These are phyloP conservation scores for Drepanosiphum platanoidis DNA, from an alignment of 2,888 invertebrate genomes.

Conservation along the genomic window DNA sequence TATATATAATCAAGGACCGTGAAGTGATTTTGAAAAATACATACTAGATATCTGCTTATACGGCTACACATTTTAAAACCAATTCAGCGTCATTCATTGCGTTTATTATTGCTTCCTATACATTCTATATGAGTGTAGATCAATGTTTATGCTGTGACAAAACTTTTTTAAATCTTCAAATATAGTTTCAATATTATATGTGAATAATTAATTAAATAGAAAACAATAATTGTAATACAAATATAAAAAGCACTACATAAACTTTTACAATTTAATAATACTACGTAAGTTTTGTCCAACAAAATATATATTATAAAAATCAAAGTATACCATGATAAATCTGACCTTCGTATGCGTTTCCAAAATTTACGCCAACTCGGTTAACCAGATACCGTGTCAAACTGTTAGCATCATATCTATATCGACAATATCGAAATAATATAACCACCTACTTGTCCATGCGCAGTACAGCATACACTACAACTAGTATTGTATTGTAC, in stretches of 20 bases:
- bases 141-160: neutral
- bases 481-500: neutral
- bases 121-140: neutral
- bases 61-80: too few relatives aligned
- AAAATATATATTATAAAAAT: neutral
- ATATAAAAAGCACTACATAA: too few relatives aligned
- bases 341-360: constrained; percentile 15
- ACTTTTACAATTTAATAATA: too few relatives aligned
- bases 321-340: neutral
- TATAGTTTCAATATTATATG: too few relatives aligned
- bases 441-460: constrained; percentile 23
- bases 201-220: too few relatives aligned
- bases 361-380: constrained; percentile 33
- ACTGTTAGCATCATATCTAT: too few relatives aligned
- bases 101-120: neutral
- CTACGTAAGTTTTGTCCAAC: neutral
- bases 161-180: neutral
- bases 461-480: neutral
- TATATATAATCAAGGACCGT: neutral
- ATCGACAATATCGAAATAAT: constrained; percentile 34
- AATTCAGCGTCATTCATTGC: neutral
- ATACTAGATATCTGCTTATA: too few relatives aligned
- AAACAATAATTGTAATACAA: too few relatives aligned
- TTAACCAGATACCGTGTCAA: constrained; percentile 37
- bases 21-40: neutral